These are phyloP conservation scores for Rotaria magnacalcarata DNA, from an alignment of 2,888 invertebrate species.

Conservation along the genomic window DNA sequence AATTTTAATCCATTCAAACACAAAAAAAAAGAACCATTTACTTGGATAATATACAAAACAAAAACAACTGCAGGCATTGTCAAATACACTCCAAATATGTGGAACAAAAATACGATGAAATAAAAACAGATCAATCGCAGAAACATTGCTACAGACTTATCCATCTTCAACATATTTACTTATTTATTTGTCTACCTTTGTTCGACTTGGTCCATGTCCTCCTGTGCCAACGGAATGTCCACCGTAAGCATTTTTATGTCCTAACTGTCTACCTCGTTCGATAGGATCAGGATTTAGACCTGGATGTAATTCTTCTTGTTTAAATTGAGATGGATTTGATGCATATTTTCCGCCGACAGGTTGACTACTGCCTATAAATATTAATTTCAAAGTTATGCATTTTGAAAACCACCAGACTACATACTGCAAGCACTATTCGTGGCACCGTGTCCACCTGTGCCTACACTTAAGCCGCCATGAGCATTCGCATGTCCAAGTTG, in stretches of 20 bases:
- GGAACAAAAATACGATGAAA: no score
- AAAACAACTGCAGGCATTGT: not conserved
- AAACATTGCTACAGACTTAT: no score
- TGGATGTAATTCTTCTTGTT: not conserved
- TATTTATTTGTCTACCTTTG: not conserved
- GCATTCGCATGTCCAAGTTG: not conserved
- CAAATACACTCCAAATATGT: no score
- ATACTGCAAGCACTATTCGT: not conserved
- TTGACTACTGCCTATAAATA: not conserved
- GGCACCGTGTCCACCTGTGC: not conserved
- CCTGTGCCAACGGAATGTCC: not conserved
- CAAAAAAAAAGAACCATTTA: not conserved
- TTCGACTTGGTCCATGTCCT: not conserved
- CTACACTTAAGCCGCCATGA: not conserved
- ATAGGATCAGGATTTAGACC: not conserved
- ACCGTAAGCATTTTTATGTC: not conserved
- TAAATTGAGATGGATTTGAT: not conserved
- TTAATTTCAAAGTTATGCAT: no score
- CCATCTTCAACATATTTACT: not conserved
- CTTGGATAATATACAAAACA: not conserved
- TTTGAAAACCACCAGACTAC: not conserved
- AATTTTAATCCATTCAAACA: no score
- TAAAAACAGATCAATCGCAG: not conserved
- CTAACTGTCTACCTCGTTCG: not conserved
- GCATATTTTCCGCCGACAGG: not conserved